Percentiles rank a stretch among this genome's conserved stretches.
phyloP scores from a whole-genome alignment of 2,797 vertebrate species.

The Todus mexicanus region DNA sequence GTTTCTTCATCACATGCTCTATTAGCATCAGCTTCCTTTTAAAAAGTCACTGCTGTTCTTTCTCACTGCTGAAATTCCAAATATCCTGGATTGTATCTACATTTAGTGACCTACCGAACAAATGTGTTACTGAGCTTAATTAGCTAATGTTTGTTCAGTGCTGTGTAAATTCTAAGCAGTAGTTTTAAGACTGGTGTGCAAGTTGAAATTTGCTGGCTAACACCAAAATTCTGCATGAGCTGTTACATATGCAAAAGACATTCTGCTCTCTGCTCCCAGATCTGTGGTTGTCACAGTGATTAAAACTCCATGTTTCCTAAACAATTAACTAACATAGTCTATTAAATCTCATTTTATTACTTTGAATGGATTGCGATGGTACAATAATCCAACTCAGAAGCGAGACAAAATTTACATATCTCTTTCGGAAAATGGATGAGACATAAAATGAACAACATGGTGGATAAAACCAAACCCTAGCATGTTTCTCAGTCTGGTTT shows the following conservation, averaged over 20 bases:
- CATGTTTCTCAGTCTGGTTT: neutral
- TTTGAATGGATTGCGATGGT: slow-evolving; percentile 50
- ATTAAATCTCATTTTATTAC: slow-evolving; percentile 66
- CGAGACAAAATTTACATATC: slow-evolving; percentile 28
- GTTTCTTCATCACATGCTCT: neutral
- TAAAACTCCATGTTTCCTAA: slow-evolving; percentile 63
- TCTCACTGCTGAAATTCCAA: neutral
- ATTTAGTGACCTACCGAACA: neutral
- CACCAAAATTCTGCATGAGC: slow-evolving; percentile 41
- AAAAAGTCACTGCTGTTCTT: neutral
- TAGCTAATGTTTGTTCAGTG: neutral
- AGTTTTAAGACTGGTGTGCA: neutral
- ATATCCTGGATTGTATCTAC: neutral
- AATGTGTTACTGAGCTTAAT: neutral
- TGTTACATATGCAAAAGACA: slow-evolving; percentile 37
- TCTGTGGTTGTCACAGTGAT: slow-evolving; percentile 52
- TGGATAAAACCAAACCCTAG: slow-evolving; percentile 30
- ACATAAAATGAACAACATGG: slow-evolving; percentile 30
- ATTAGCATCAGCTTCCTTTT: neutral
- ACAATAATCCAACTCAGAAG: slow-evolving; percentile 53
- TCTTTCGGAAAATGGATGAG: slow-evolving; percentile 60
- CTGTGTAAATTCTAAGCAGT: neutral
- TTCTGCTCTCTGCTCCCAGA: slow-evolving; percentile 39
- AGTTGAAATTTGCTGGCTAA: neutral
- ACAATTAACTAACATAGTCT: slow-evolving; percentile 68